Base-by-base conservation (phyloP, 2,113 vertebrate genomes). In the Paratilapia polleni region DNA sequence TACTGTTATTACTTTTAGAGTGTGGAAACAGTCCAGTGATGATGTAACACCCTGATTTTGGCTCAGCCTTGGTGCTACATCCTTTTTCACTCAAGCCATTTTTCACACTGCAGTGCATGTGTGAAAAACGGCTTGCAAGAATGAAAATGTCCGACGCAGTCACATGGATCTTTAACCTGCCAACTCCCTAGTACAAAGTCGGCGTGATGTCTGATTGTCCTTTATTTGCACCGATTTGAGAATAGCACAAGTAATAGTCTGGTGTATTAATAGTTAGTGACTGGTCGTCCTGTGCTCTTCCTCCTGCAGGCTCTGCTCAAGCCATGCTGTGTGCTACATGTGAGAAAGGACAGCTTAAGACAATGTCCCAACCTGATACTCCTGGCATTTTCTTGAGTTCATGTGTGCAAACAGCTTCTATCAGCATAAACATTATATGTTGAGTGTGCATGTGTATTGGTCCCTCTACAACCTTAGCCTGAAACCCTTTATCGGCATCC, bases 31-130 rank as follows among this genome's bases (percentile, higher is more conserved):
- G 11, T 73, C 47, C 66, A 73, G 17, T 17, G 6, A 73, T 73
- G 66, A 73, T 73, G 66, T 52, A 73, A 73, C 47, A 52, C 68
- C 68, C 26, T n/a, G 26, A 73, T 52, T 73, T 73, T 73, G 68
- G 68, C 47, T 73, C 47, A 17, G 26, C 43, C 68, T 73, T 26
- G 13, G 17, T 0, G 26, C 47, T 73, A 73, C 26, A 52, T 73
- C 68, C 68, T 73, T 54, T 70, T n/a, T 73, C 26, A 73, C 26
- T 73, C 11, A 0, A 73, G 68, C 26, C 0, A 6, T 73, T 73
- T 73, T 73, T 73, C 68, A 73, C 68, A 73, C 66, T 5, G 66
- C 26, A 73, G 66, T 3, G 64, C 41, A 47, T 26, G 14, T 73
- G 66, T 73, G 66, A 73, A 73, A 73, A 73, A 73, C 2, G 2